These are phyloP conservation scores for Neodiprion virginianus DNA, from an alignment of 1,140 invertebrate genomes.

Conservation along the genomic window DNA sequence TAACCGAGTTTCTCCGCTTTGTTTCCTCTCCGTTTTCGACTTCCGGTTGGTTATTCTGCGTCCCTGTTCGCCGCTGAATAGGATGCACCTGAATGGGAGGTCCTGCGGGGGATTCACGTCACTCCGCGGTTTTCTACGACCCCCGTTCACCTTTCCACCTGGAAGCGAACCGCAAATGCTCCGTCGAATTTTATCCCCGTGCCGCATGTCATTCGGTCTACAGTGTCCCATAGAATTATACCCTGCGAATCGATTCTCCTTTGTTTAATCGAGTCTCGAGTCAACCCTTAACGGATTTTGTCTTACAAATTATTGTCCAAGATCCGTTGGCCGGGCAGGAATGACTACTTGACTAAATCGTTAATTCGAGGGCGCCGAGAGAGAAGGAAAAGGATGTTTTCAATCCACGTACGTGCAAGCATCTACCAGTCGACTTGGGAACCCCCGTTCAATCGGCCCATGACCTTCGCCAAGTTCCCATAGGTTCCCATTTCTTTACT, in stretches of 20 bases:
- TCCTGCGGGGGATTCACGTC: background rate
- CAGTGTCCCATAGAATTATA: too few species aligned
- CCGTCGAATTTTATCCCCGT: background rate
- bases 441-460: too few species aligned
- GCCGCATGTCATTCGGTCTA: background rate
- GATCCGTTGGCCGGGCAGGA: slow-evolving; percentile 40
- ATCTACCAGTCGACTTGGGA: too few species aligned
- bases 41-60: slow-evolving; percentile 55
- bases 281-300: slow-evolving; percentile 57
- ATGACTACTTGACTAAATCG: too few species aligned
- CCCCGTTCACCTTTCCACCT: background rate
- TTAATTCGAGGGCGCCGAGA: too few species aligned
- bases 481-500: too few species aligned
- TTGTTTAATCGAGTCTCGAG: slow-evolving; percentile 49
- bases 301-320: slow-evolving; percentile 49
- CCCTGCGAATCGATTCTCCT: background rate
- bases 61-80: background rate
- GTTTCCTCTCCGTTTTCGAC: slow-evolving; percentile 59
- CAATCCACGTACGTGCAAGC: too few species aligned
- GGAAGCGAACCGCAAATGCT: background rate
- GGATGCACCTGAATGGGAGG: slow-evolving; percentile 6
- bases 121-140: slow-evolving; percentile 1
- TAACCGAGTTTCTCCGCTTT: slow-evolving; percentile 54
- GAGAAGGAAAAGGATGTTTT: too few species aligned
- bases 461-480: too few species aligned